phyloP scores from a whole-genome alignment of 2,797 vertebrate genomes.

The Protonibea diacanthus region DNA sequence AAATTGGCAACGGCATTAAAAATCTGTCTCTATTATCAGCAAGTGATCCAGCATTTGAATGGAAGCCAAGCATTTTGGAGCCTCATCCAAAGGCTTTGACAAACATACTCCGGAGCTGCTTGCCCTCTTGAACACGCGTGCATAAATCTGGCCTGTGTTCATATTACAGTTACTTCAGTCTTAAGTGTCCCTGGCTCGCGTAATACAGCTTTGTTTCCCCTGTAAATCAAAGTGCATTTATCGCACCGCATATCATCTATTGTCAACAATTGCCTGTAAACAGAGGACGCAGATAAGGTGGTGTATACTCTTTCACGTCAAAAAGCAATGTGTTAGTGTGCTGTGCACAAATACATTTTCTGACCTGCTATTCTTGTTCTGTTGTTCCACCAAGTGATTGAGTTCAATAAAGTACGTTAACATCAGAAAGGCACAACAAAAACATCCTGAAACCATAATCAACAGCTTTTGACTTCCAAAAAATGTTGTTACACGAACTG shows the following conservation, averaged over 20 bases:
- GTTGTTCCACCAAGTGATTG: conserved; percentile 21
- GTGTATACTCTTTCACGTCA: neutral
- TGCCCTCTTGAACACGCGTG: conserved; percentile 52
- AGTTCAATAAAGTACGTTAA: conserved; percentile 24
- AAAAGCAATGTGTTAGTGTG: neutral
- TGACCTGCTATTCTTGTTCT: conserved; percentile 14
- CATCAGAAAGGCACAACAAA: conserved; percentile 28
- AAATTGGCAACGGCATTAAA: conserved; percentile 55
- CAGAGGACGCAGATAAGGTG: conserved; percentile 33
- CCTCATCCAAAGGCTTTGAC: conserved; percentile 61
- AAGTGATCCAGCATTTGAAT: conserved; percentile 54
- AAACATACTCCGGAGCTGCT: conserved; percentile 52
- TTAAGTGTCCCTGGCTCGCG: conserved; percentile 55
- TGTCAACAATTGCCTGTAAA: conserved; percentile 46
- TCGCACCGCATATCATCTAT: conserved; percentile 36
- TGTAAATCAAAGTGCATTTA: conserved; percentile 53
- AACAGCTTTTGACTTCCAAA: conserved; percentile 37
- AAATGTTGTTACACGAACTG: neutral
- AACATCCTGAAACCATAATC: conserved; percentile 44
- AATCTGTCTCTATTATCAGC: conserved; percentile 62
- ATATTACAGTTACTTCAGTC: conserved; percentile 51
- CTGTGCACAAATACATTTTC: neutral
- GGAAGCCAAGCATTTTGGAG: conserved; percentile 57
- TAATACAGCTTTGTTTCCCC: conserved; percentile 41
- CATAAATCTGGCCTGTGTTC: conserved; percentile 60